phyloP scores from a whole-genome alignment of 2,888 invertebrate genomes.

The Cryptus viduatorius region DNA sequence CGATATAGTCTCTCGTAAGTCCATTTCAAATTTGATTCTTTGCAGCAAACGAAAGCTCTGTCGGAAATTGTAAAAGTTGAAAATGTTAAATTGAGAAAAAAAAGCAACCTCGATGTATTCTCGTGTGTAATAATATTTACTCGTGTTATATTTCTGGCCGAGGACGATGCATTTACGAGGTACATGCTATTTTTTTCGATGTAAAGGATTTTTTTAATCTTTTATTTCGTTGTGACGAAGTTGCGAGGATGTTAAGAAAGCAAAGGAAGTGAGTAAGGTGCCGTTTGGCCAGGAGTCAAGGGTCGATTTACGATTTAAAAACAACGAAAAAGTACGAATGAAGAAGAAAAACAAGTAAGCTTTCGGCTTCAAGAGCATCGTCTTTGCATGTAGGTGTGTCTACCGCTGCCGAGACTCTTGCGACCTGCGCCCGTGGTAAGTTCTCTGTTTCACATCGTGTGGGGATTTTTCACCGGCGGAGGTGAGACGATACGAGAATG shows the following conservation, averaged over 20 bases:
- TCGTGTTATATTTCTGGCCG: constrained; percentile 38
- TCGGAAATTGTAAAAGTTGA: not conserved
- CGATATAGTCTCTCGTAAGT: not conserved
- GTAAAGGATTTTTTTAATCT: constrained; percentile 30
- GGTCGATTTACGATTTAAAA: constrained; percentile 65
- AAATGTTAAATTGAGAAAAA: not conserved
- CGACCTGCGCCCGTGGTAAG: not conserved
- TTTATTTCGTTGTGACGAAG: constrained; percentile 18
- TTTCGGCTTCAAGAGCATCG: constrained; percentile 40
- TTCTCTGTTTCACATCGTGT: constrained; percentile 36
- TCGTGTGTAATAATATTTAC: constrained; percentile 10
- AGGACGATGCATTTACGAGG: constrained; percentile 49
- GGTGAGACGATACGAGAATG: constrained; percentile 35
- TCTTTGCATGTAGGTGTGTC: constrained; percentile 48
- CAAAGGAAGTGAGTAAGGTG: constrained; percentile 26
- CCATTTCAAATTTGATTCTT: not conserved
- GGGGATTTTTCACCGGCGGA: constrained; percentile 55
- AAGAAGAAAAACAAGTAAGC: constrained; percentile 37
- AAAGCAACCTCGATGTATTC: not conserved
- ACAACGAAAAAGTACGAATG: constrained; percentile 4
- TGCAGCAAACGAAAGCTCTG: not conserved
- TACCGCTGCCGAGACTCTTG: constrained; percentile 16
- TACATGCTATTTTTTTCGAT: constrained; percentile 23
- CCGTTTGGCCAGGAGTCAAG: constrained; percentile 55
- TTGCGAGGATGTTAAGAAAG: constrained; percentile 11